A percentile compares a stretch with the other conserved stretches of the same genome.
phyloP scores from a whole-genome alignment of 2,113 vertebrate species.

The Nannobrachium achirus region DNA sequence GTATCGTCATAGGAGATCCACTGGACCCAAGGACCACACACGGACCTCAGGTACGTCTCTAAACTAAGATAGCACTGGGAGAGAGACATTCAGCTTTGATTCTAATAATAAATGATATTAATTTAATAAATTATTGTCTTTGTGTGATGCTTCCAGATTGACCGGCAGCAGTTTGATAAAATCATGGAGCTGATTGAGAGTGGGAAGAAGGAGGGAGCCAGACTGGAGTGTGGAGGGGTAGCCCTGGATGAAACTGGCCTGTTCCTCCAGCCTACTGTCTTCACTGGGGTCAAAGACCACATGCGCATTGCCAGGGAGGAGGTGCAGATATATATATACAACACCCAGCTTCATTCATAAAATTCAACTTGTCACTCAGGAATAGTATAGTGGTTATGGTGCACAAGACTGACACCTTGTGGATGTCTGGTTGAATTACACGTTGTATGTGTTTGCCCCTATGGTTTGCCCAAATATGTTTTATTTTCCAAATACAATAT shows the following conservation, averaged over 20 bases:
- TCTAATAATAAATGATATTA: no score
- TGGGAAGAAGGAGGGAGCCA: slow-evolving; percentile 91
- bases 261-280: slow-evolving; percentile 92
- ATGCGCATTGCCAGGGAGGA: slow-evolving; percentile 96
- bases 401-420: slow-evolving; percentile 25
- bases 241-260: slow-evolving; percentile 83
- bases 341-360: slow-evolving; percentile 1
- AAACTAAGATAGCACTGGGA: no score
- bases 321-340: slow-evolving; percentile 69
- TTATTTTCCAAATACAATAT: no score
- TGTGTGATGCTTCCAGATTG: no score
- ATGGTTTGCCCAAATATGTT: no score
- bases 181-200: slow-evolving; percentile 92
- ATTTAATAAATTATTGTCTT: no score
- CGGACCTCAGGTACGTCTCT: slow-evolving; percentile 88
- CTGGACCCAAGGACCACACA: slow-evolving; percentile 89
- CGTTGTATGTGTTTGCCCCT: no score
- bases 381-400: no score
- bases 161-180: slow-evolving; percentile 88
- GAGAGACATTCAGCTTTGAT: no score
- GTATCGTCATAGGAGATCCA: slow-evolving; percentile 87
- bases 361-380: neutral
- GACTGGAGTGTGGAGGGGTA: slow-evolving; percentile 88
- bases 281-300: slow-evolving; percentile 90
- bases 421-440: no score